A percentile compares a stretch with the other conserved stretches of the same genome.
Evolutionary conservation across 2,113 vertebrate genomes (phyloP).

Genomic region (Odontophorus gujanensis): DNA sequence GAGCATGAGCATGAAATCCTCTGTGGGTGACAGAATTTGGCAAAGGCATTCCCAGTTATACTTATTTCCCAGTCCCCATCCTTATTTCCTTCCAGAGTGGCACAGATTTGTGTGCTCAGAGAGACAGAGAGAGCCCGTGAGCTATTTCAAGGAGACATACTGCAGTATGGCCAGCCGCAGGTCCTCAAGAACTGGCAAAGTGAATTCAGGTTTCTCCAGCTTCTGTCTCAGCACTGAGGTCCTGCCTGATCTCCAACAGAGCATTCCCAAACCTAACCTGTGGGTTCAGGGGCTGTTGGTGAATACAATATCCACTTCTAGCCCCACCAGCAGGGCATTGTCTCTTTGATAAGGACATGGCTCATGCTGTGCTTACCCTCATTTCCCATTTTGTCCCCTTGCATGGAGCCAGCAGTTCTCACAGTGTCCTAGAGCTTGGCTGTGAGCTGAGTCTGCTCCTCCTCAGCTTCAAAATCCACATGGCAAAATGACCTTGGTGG

Average conservation of each 20-base stretch:
- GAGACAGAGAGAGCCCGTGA: not conserved
- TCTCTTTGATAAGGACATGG: fast-evolving
- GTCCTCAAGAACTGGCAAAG: not conserved
- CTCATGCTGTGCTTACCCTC: not conserved
- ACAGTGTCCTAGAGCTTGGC: not conserved
- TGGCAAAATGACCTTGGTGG: not conserved
- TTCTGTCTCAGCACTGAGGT: not conserved
- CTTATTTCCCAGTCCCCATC: not conserved
- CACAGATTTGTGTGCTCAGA: not conserved
- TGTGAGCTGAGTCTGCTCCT: not conserved
- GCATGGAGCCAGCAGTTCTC: not conserved
- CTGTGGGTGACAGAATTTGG: not conserved
- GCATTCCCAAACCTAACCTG: not conserved
- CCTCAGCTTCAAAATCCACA: not conserved
- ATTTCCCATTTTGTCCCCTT: not conserved
- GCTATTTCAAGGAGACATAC: not conserved
- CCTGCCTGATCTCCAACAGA: not conserved
- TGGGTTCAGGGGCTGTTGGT: not conserved
- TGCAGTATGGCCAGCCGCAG: not conserved
- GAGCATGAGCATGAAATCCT: not conserved
- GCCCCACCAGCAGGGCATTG: not conserved
- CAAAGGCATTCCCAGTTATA: not conserved
- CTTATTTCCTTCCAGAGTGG: not conserved
- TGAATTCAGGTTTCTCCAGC: not conserved
- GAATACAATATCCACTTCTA: not conserved